Evolutionary conservation across 2,888 invertebrate genomes (phyloP).

Genomic region (Patella depressa): DNA sequence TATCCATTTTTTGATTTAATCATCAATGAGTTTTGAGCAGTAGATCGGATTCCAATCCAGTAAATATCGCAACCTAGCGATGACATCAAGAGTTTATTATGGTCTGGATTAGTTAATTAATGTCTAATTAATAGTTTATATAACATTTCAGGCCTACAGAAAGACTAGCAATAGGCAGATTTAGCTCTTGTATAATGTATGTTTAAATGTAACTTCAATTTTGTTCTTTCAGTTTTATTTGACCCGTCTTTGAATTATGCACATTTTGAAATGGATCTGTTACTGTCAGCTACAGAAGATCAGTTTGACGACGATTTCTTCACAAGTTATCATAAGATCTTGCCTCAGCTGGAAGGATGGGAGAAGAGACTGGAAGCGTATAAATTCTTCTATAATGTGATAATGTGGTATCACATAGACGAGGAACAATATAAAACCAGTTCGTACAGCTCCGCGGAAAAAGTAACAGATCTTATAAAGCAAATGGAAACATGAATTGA

Average conservation of each 20-base stretch:
- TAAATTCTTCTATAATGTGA: slow-evolving; percentile 27
- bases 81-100: too few species aligned
- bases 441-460: slow-evolving; percentile 7
- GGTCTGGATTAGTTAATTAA: too few species aligned
- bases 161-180: too few species aligned
- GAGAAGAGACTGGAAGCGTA: slow-evolving; percentile 26
- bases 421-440: slow-evolving; percentile 16
- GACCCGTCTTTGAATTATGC: slow-evolving; percentile 29
- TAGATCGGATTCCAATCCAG: too few species aligned
- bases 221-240: slow-evolving; percentile 27
- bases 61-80: too few species aligned
- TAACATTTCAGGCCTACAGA: too few species aligned
- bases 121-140: too few species aligned
- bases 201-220: too few species aligned
- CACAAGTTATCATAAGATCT: slow-evolving; percentile 22
- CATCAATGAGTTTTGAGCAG: too few species aligned
- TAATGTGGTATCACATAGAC: slow-evolving; percentile 27
- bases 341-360: slow-evolving; percentile 16
- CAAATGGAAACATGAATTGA: neutral
- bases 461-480: slow-evolving; percentile 7
- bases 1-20: too few species aligned
- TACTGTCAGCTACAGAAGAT: slow-evolving; percentile 23
- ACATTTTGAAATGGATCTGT: slow-evolving; percentile 27
- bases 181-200: too few species aligned
- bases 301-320: slow-evolving; percentile 27